Evolutionary conservation across 2,888 invertebrate genomes (phyloP).

Genomic region (Bugulina stolonifera): DNA sequence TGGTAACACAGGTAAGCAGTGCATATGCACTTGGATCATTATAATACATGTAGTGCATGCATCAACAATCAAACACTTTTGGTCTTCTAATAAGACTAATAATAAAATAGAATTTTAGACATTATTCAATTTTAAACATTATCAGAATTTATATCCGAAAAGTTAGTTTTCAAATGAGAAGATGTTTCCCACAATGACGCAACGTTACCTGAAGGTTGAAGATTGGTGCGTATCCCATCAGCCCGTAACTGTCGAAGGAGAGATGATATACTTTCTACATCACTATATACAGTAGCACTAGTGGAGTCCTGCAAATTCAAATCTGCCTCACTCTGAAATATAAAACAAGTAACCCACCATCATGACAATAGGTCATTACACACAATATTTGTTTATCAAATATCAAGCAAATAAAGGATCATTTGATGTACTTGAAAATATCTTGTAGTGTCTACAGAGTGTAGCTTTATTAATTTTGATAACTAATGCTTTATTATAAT

Average conservation of each 20-base stretch:
- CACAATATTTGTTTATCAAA: not conserved
- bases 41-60: too few species aligned
- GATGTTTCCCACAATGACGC: too few species aligned
- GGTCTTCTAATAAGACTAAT: too few species aligned
- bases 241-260: not conserved
- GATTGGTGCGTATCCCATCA: not conserved
- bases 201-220: constrained; percentile 19
- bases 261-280: not conserved
- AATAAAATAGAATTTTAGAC: too few species aligned
- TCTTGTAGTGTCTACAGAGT: not conserved
- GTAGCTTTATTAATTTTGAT: not conserved
- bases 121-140: too few species aligned
- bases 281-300: not conserved
- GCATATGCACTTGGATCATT: too few species aligned
- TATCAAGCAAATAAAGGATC: not conserved
- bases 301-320: not conserved
- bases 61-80: too few species aligned
- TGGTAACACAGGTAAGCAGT: too few species aligned
- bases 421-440: too few species aligned
- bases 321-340: constrained; percentile 14
- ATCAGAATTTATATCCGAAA: too few species aligned
- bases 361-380: not conserved
- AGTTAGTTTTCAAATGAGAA: too few species aligned
- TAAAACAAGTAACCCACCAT: constrained; percentile 4
- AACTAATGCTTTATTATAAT: not conserved